Evolutionary conservation across 2,797 vertebrate species (phyloP).

Genomic region (Mus caroli): DNA sequence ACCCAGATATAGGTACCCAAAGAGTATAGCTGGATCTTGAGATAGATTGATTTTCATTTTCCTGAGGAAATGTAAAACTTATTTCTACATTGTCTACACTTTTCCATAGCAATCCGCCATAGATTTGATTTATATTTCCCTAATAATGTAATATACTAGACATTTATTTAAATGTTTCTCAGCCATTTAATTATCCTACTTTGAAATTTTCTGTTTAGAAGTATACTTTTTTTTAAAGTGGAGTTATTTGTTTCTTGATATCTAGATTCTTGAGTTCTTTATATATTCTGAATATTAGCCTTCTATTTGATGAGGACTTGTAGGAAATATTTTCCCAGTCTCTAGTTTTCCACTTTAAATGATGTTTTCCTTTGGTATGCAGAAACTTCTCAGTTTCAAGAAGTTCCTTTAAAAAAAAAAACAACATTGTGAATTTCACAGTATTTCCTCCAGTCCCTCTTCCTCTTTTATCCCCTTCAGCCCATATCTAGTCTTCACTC

Average conservation of each 20-base stretch:
- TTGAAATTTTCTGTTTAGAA: neutral
- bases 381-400: neutral
- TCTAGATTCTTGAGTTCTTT: too few relatives aligned
- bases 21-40: neutral
- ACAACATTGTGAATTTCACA: neutral
- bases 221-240: neutral
- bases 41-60: neutral
- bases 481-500: neutral
- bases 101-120: neutral
- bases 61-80: neutral
- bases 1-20: neutral
- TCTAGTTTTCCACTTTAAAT: neutral
- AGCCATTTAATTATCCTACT: neutral
- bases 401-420: neutral
- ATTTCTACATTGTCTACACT: neutral
- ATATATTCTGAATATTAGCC: neutral
- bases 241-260: too few relatives aligned
- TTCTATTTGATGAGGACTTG: neutral
- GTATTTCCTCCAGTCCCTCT: too few relatives aligned
- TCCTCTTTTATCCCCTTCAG: too few relatives aligned
- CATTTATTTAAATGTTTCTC: neutral
- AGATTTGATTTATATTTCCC: neutral
- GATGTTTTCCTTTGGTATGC: neutral
- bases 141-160: neutral
- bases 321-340: neutral